These are phyloP conservation scores for Dysdera silvatica DNA, from an alignment of 1,140 invertebrate genomes.

Conservation along the genomic window DNA sequence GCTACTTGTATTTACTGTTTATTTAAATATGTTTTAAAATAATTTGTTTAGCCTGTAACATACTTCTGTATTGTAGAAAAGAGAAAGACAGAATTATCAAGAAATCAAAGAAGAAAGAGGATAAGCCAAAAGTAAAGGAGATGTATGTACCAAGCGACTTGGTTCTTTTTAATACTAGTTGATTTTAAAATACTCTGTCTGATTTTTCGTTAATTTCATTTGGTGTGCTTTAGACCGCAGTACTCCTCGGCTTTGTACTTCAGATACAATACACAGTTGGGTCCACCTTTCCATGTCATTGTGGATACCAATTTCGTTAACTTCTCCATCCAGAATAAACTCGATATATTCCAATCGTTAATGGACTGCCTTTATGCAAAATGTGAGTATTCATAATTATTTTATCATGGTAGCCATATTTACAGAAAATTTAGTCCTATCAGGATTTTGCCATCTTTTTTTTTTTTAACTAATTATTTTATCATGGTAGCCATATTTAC, in stretches of 20 bases:
- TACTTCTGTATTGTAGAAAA: no score
- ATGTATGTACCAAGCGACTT: slow-evolving; percentile 48
- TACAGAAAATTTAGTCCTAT: background rate
- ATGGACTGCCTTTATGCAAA: slow-evolving; percentile 99
- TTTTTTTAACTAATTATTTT: background rate
- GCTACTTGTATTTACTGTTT: no score
- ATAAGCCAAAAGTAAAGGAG: slow-evolving; percentile 67
- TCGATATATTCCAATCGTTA: slow-evolving; percentile 94
- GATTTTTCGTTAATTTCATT: slow-evolving; percentile 23
- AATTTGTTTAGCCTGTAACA: no score
- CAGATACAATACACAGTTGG: slow-evolving; percentile 96
- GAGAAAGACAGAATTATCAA: slow-evolving; percentile 58
- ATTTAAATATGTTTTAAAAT: no score
- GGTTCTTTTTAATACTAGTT: background rate
- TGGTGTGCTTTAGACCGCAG: slow-evolving; percentile 34
- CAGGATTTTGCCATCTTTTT: background rate
- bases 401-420: background rate
- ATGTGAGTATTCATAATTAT: slow-evolving; percentile 53
- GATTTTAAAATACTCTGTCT: background rate
- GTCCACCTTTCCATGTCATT: slow-evolving; percentile 93
- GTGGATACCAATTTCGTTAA: slow-evolving; percentile 99
- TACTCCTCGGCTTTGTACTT: slow-evolving; percentile 63
- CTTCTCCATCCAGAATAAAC: slow-evolving; percentile 96
- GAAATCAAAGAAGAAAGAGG: slow-evolving; percentile 62
- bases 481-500: background rate